phyloP scores from a whole-genome alignment of 1,140 invertebrate species.

The Cephus cinctus region DNA sequence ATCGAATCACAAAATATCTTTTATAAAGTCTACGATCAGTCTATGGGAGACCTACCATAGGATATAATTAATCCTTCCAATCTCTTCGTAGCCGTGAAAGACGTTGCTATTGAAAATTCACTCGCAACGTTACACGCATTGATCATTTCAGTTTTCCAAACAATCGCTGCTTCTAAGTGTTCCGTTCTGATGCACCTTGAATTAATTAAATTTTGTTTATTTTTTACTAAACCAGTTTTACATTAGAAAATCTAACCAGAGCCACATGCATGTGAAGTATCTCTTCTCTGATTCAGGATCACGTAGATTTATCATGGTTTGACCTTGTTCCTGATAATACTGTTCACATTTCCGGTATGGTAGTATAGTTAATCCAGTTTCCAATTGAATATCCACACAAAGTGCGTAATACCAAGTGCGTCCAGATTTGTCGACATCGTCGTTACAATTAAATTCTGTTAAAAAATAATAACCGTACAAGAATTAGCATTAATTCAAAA shows the following conservation, averaged over 20 bases:
- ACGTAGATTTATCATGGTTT: slow-evolving; percentile 34
- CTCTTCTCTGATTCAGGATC: slow-evolving; percentile 42
- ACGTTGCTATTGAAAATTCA: slow-evolving; percentile 34
- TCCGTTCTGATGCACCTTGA: slow-evolving; percentile 41
- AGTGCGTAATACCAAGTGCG: slow-evolving; percentile 55
- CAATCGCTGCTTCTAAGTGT: slow-evolving; percentile 41
- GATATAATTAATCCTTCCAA: slow-evolving; percentile 44
- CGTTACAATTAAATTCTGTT: slow-evolving; percentile 42
- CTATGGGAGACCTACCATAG: slow-evolving; percentile 33
- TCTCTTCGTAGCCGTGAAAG: slow-evolving; percentile 39
- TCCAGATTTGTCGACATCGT: slow-evolving; percentile 52
- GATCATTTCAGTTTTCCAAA: slow-evolving; percentile 34
- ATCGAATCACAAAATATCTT: slow-evolving; percentile 1
- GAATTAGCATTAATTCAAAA: too few species aligned
- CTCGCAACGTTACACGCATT: slow-evolving; percentile 14
- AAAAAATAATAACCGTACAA: too few species aligned
- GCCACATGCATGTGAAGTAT: slow-evolving; percentile 49
- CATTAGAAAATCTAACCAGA: slow-evolving; percentile 37
- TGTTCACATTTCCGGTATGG: slow-evolving; percentile 40
- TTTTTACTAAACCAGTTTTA: slow-evolving; percentile 4
- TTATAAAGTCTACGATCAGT: background rate
- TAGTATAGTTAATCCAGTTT: slow-evolving; percentile 49
- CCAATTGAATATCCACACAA: slow-evolving; percentile 53
- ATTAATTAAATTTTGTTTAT: background rate
- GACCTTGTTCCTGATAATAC: slow-evolving; percentile 47